A percentile compares a stretch with the other conserved stretches of the same genome.
Conservation (phyloP, 1,140 invertebrate genomes). For the Eumaeus atala region DNA sequence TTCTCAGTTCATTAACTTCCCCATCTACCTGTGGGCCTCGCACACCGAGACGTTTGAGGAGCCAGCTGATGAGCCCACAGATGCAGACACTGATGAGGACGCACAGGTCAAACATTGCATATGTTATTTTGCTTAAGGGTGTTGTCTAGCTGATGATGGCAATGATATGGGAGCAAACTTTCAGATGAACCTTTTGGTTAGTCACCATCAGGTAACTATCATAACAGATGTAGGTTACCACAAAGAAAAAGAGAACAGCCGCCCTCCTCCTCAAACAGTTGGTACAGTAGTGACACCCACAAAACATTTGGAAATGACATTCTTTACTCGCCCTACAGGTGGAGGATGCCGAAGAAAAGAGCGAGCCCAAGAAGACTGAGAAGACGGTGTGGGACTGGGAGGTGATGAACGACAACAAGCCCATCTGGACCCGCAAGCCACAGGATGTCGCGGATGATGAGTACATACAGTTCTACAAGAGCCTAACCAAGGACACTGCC, state of each 20-base stretch:
- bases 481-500: conserved; percentile 92
- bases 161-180: neutral
- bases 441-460: conserved; percentile 89
- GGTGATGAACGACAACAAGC: conserved; percentile 95
- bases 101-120: too few relatives aligned
- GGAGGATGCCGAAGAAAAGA: conserved; percentile 82
- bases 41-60: conserved; percentile 93
- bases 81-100: conserved; percentile 75
- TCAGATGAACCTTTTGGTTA: too few relatives aligned
- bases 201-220: too few relatives aligned
- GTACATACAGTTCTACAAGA: conserved; percentile 96
- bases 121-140: too few relatives aligned
- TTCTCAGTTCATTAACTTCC: conserved; percentile 99
- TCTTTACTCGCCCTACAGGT: too few relatives aligned
- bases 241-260: too few relatives aligned
- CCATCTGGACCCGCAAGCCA: conserved; percentile 97
- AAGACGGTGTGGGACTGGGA: conserved; percentile 99
- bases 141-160: conserved; percentile 46
- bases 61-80: conserved; percentile 75
- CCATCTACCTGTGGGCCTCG: conserved; percentile 97
- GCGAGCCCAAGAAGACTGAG: conserved; percentile 94
- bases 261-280: too few relatives aligned
- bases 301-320: too few relatives aligned
- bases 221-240: too few relatives aligned
- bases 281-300: too few relatives aligned